phyloP scores from a whole-genome alignment of 1,140 invertebrate genomes.

The Drosophila fuyamai region DNA sequence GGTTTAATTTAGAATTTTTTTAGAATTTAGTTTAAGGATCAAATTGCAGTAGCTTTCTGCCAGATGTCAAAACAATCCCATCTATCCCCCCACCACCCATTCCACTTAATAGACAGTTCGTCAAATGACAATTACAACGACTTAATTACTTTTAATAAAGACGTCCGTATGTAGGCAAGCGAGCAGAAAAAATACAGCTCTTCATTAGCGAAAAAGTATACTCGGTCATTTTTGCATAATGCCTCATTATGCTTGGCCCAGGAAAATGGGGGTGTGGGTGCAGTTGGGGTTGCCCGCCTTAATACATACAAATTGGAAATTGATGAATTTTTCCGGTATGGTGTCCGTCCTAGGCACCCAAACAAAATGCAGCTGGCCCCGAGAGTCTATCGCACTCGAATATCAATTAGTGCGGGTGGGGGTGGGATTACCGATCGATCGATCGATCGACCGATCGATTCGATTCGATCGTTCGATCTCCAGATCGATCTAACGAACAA shows the following conservation, averaged over 20 bases:
- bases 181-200: slow-evolving; percentile 33
- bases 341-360: slow-evolving; percentile 6
- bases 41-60: background rate
- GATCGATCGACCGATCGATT: slow-evolving; percentile 30
- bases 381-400: slow-evolving; percentile 46
- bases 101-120: slow-evolving; percentile 43
- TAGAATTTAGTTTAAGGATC: too few species aligned
- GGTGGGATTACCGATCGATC: slow-evolving; percentile 38
- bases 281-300: slow-evolving; percentile 53
- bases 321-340: slow-evolving; percentile 83
- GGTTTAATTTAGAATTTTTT: too few species aligned
- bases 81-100: background rate
- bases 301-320: slow-evolving; percentile 83
- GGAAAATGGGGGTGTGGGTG: slow-evolving; percentile 2
- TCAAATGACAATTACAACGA: slow-evolving; percentile 79
- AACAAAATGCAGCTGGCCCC: slow-evolving; percentile 37
- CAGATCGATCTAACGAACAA: slow-evolving; percentile 48
- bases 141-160: slow-evolving; percentile 84
- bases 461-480: slow-evolving; percentile 39
- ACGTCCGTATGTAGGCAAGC: slow-evolving; percentile 65
- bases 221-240: slow-evolving; percentile 74
- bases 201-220: slow-evolving; percentile 75
- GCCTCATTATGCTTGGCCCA: slow-evolving; percentile 75
- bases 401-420: slow-evolving; percentile 56
- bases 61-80: slow-evolving; percentile 3